These are phyloP conservation scores for Caenorhabditis latens DNA, from an alignment of 1,140 invertebrate species.

Conservation along the genomic window DNA sequence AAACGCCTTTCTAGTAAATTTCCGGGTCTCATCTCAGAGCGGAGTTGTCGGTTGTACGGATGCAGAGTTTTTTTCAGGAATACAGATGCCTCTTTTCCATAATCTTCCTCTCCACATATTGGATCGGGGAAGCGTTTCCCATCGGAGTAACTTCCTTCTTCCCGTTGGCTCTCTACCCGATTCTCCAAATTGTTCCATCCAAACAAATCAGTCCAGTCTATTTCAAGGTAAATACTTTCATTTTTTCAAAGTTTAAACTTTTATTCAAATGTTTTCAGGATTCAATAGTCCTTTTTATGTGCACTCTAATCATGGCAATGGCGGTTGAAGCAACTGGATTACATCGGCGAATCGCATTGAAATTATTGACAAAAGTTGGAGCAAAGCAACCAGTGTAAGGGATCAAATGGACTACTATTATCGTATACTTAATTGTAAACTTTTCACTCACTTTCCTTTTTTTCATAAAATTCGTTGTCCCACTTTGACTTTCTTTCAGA, in stretches of 20 bases:
- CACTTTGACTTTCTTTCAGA: slow-evolving; percentile 29
- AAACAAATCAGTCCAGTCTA: slow-evolving; percentile 72
- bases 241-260: neutral
- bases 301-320: slow-evolving; percentile 77
- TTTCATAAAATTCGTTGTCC: neutral
- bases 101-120: slow-evolving; percentile 69
- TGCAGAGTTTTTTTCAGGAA: slow-evolving; percentile 57
- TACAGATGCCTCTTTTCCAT: slow-evolving; percentile 62
- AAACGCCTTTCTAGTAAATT: too few species aligned
- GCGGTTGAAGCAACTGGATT: slow-evolving; percentile 79
- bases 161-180: slow-evolving; percentile 77
- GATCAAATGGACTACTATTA: too few species aligned
- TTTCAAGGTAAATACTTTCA: slow-evolving; percentile 25
- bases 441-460: neutral
- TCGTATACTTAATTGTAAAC: neutral
- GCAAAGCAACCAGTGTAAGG: slow-evolving; percentile 72
- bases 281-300: slow-evolving; percentile 75
- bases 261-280: slow-evolving; percentile 57
- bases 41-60: too few species aligned
- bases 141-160: slow-evolving; percentile 78
- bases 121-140: slow-evolving; percentile 78
- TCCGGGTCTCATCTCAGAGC: too few species aligned
- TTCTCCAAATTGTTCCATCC: slow-evolving; percentile 69
- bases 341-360: slow-evolving; percentile 79
- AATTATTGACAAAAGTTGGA: slow-evolving; percentile 78